Evolutionary conservation across 2,113 vertebrate species (phyloP).

Genomic region (Potamarius usumacintae): DNA sequence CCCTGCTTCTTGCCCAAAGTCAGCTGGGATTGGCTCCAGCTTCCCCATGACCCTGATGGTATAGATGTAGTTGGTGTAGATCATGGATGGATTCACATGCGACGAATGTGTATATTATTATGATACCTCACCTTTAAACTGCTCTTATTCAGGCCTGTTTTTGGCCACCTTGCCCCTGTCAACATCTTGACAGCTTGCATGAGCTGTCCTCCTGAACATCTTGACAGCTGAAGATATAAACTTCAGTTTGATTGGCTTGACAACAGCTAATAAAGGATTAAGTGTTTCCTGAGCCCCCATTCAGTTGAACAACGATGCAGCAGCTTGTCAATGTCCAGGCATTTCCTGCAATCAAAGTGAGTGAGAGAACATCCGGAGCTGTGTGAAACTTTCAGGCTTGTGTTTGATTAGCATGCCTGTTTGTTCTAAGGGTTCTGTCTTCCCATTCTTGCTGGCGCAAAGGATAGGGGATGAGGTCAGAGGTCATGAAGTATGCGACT

Average conservation of each 20-base stretch:
- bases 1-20: too few relatives aligned
- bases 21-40: too few relatives aligned
- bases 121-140: background rate
- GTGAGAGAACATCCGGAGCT: constrained; percentile 45
- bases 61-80: too few relatives aligned
- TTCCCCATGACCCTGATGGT: too few relatives aligned
- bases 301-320: constrained; percentile 60
- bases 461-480: constrained; percentile 64
- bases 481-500: constrained; percentile 58
- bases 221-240: constrained; percentile 49
- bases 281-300: constrained; percentile 60
- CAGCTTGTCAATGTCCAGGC: constrained; percentile 65
- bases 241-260: constrained; percentile 57
- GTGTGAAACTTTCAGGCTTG: constrained; percentile 25
- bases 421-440: constrained; percentile 58
- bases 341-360: constrained; percentile 59
- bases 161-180: background rate
- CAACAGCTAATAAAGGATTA: constrained; percentile 56
- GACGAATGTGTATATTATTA: background rate
- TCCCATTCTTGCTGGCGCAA: constrained; percentile 57
- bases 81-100: too few relatives aligned
- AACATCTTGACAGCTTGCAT: background rate
- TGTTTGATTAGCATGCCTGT: constrained; percentile 62
- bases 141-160: background rate
- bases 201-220: background rate